Conservation (phyloP, 2,888 invertebrate species). For the Apamea epomidion region DNA sequence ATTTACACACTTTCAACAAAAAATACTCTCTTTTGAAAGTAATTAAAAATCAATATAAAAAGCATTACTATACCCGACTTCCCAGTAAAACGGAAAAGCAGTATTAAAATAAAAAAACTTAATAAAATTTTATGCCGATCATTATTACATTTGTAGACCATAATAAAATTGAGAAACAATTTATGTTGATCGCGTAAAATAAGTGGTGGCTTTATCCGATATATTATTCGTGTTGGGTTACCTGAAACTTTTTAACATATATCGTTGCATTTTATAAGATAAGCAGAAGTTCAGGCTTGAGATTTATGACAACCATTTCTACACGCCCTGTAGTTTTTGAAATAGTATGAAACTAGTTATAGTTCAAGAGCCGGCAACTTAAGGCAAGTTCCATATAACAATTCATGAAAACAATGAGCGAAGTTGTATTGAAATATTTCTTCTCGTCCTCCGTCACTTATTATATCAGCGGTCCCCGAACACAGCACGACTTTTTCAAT, state of each 20-base stretch:
- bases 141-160: conserved; percentile 43
- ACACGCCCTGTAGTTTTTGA: conserved; percentile 56
- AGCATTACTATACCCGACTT: conserved; percentile 48
- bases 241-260: conserved; percentile 62
- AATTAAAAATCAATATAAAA: conserved; percentile 64
- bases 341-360: conserved; percentile 49
- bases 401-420: neutral
- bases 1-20: conserved; percentile 40
- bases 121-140: conserved; percentile 48
- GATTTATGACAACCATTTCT: conserved; percentile 60
- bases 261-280: conserved; percentile 64
- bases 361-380: conserved; percentile 20
- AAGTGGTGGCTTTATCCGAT: conserved; percentile 41
- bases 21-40: conserved; percentile 37
- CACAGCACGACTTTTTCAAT: neutral
- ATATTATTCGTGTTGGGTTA: conserved; percentile 51
- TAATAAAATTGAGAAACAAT: conserved; percentile 42
- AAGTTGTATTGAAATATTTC: neutral
- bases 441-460: neutral
- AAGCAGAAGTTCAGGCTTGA: conserved; percentile 50
- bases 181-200: conserved; percentile 29
- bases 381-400: neutral
- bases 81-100: conserved; percentile 41
- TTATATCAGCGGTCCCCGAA: neutral
- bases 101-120: conserved; percentile 49